Evolutionary conservation across 2,113 vertebrate genomes (phyloP), one percentile per base, ranked within the genome.

Genomic region (Calidris pugnax): DNA sequence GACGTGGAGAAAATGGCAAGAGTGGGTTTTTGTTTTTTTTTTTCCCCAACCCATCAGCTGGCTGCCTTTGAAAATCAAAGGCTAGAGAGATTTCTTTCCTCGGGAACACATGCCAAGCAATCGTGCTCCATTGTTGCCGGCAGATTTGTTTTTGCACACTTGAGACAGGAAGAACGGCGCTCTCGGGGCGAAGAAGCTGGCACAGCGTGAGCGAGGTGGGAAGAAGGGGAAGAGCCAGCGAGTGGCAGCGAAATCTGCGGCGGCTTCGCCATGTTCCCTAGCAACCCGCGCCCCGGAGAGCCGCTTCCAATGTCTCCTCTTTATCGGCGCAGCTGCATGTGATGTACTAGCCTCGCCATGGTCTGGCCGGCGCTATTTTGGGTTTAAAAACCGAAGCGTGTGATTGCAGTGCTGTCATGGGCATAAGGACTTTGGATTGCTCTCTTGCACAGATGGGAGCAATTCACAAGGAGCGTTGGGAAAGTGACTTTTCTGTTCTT

Each of bases 401-500:
- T 95, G 94, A 97, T 95, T 96, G 94, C 91, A 72, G 93, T 24
- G 23, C 91, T 96, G 97, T 86, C 91, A 45, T 43, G 85, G 94
- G 82, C 90, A 90, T 93, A 93, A 95, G 94, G 93, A 72, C 93
- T 96, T 95, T 96, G 95, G 96, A 94, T 96, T 95, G 93, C 95
- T 95, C 85, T 93, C 93, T 95, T 95, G 75, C 83, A 88, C 96
- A 96, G 96, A 97, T 95, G 96, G 93, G 94, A 97, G 83, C 95
- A 93, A 90, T 96, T 97, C 91, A 94, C 74, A 76, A 72, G 74
- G 63, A 95, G 74, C 6, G 9, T 1, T 92, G 84, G 90, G 89
- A 94, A 93, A 97, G 91, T 93, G 94, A 94, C 91, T 97, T 97
- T 95, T 93, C 95, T 96, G 90, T 94, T 97, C 90, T 95, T 96